Percentiles rank a stretch among this genome's conserved stretches.
Conservation (phyloP, 2,113 vertebrate species). For the Ivindomyrus marchei region DNA sequence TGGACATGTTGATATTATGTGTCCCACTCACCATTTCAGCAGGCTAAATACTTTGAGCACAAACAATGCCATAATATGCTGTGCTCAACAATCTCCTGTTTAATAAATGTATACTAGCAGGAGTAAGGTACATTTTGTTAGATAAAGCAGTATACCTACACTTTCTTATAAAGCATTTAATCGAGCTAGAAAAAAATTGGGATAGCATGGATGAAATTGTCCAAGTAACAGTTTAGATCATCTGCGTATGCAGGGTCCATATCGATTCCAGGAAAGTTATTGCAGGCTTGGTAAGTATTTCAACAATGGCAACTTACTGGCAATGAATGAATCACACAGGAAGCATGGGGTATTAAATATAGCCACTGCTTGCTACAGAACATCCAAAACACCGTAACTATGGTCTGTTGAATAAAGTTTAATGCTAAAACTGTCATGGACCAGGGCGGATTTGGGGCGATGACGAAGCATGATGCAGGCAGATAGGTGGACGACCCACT, state of each 20-base stretch:
- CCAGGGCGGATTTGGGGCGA: no score
- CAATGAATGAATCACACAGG: neutral
- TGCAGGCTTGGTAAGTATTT: neutral
- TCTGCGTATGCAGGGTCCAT: neutral
- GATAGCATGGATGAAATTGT: neutral
- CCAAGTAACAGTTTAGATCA: neutral
- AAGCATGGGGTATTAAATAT: neutral
- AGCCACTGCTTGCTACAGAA: neutral
- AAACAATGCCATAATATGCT: neutral
- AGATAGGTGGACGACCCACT: no score
- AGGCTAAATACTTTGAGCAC: neutral
- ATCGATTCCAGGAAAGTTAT: neutral
- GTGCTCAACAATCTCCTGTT: neutral
- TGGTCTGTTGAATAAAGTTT: neutral
- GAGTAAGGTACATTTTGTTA: neutral
- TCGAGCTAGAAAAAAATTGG: neutral
- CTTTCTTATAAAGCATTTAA: neutral
- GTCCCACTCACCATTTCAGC: neutral
- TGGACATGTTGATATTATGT: neutral
- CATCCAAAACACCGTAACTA: neutral
- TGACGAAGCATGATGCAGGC: no score
- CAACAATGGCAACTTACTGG: neutral
- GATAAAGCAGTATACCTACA: neutral
- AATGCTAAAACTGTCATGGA: neutral
- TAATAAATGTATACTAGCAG: neutral